Conservation (phyloP, 1,140 invertebrate genomes). For the Euschistus heros region DNA sequence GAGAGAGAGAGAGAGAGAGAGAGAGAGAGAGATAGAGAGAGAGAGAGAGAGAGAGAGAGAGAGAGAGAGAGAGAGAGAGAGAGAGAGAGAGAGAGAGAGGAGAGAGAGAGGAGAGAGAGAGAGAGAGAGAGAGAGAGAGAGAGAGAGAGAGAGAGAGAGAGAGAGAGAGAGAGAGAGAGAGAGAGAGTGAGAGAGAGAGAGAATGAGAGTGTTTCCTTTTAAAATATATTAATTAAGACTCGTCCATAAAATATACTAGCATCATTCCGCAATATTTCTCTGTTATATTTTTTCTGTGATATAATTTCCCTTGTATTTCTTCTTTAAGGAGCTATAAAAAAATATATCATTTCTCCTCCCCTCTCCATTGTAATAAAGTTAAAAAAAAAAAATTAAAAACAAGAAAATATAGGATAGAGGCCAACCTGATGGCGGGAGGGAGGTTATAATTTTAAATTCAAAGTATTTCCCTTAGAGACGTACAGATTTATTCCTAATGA, state of each 20-base stretch:
- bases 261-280: too few relatives aligned
- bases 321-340: too few relatives aligned
- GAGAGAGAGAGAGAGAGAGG: neutral
- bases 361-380: neutral
- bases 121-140: neutral
- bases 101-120: neutral
- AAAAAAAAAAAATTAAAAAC: neutral
- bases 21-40: conserved; percentile 4
- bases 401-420: neutral
- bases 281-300: too few relatives aligned
- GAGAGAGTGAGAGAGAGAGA: neutral
- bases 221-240: too few relatives aligned
- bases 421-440: too few relatives aligned
- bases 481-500: conserved; percentile 5
- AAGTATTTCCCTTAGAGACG: too few relatives aligned
- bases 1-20: conserved; percentile 10
- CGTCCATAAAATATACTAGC: too few relatives aligned
- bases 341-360: neutral
- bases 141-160: neutral
- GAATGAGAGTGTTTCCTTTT: neutral
- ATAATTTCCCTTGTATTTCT: too few relatives aligned
- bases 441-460: too few relatives aligned
- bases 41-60: conserved; percentile 13
- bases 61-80: conserved; percentile 10
- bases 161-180: conserved; percentile 12